Base-by-base conservation (phyloP, 2,797 vertebrate species). In the Streptopelia turtur region DNA sequence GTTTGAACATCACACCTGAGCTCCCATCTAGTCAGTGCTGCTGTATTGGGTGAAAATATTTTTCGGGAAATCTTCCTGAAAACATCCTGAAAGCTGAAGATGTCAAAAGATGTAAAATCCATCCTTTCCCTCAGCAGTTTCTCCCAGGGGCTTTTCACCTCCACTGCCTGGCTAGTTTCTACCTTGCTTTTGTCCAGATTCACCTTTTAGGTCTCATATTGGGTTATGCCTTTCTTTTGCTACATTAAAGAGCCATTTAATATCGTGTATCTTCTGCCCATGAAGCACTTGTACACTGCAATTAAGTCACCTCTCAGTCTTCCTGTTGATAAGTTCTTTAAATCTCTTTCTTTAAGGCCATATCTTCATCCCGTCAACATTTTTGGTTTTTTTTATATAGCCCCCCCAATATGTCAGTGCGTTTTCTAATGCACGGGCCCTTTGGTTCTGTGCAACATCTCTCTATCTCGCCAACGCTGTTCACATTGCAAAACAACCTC, bases 11-110 rank as follows among this genome's bases (percentile, higher is more conserved):
- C 52, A 89, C 94, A 95, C 93, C 80, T 87, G 76, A 92, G 80
- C 59, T 87, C 79, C 76, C 88, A 92, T 94, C 93, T 90, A 81
- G 83, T 79, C 86, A 56, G 25, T 66, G 94, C 90, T 96, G 78
- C 95, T 90, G 91, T 89, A 79, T 90, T 94, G 93, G 80, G 88
- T 11, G 4, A 89, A 90, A 89, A 66, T 20, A 22, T 76, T 88
- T 91, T 91, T 91, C 89, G 95, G 84, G 63, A 94, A 94, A 75
- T 17, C 61, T 96, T 94, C 85, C 95, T 96, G 85, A 88, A 94
- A 63, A 45, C 43, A 45, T 45, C 18, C 18, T 45, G 43, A 16
- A 76, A 91, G 35, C 13, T 90, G 87, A 88, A 95, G 35, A 66
- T 76, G 90, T 87, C 56, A 94, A 91, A 88, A 93, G 31, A 86